Evolutionary conservation across 2,888 invertebrate species (phyloP), one percentile per base, ranked within the genome.

Genomic region (Oscheius sp.): DNA sequence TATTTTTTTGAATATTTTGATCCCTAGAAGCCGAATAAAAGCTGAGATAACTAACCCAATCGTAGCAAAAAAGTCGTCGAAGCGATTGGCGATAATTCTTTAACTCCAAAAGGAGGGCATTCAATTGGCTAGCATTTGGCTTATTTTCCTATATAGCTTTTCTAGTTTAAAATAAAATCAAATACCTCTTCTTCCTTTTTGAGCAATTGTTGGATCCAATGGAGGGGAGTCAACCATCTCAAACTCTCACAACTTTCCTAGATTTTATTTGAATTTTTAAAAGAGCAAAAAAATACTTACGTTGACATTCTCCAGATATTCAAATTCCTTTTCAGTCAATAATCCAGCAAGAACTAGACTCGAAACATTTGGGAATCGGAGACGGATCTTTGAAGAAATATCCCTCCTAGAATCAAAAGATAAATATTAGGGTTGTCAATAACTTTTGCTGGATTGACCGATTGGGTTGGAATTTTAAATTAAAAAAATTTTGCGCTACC

Each of bases 191-290:
- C 77, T n/a, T 79, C 76, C 64, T 80, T 70, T 37, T 72, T 61
- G 31, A 79, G 65, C 5, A 80, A 70, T 15, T 78, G 78, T 29
- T 79, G 76, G 8, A 78, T 55, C 83, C 83, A 83, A 48, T 82
- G 79, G 23, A 83, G 65, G 3, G 83, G 83, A 17, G 81, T 69
- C 72, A 80, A 70, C 83, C 83, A 83, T 8, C 82, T 73, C 3
- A 74, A 65, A 8, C 74, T 64, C 29, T 73, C 72, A 61, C 74
- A 73, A 10, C 72, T 69, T 6, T 23, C 61, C 79, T 79, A n/a
- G 39, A 57, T 20, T 52, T 52, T n/a, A n/a, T n/a, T 6, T 10
- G 8, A 6, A 15, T 27, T 27, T 3, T 52, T 10, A 48, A 23
- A n/a, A n/a, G n/a, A n/a, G n/a, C n/a, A n/a, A n/a, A n/a, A n/a